phyloP scores from a whole-genome alignment of 2,113 vertebrate genomes.

The Platysternon megacephalum region DNA sequence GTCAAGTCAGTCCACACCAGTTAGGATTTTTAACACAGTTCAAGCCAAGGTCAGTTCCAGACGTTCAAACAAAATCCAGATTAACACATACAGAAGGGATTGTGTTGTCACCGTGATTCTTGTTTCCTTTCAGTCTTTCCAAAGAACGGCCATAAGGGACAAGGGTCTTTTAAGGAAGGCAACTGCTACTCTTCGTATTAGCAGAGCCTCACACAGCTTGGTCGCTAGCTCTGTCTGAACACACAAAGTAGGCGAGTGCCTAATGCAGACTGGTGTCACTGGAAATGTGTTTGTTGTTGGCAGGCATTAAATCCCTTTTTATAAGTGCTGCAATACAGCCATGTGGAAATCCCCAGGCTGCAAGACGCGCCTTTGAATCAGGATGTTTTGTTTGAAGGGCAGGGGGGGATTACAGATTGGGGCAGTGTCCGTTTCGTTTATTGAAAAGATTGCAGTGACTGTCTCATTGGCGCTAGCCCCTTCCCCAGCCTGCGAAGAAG shows the following conservation, averaged over 20 bases:
- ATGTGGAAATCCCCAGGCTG: conserved; percentile 72
- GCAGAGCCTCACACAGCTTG: background rate
- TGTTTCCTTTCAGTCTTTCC: conserved; percentile 56
- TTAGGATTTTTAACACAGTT: conserved; percentile 66
- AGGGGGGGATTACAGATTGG: conserved; percentile 1
- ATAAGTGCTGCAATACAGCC: conserved; percentile 67
- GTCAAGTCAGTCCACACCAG: conserved; percentile 71
- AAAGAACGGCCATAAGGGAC: background rate
- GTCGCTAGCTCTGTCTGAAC: background rate
- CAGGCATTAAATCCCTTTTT: conserved; percentile 75
- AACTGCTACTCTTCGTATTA: background rate
- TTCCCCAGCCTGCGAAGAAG: conserved; percentile 38
- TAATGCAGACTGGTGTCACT: conserved; percentile 44
- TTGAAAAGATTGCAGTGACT: conserved; percentile 63
- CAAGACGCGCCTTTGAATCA: conserved; percentile 67
- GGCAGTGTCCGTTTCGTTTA: conserved; percentile 60
- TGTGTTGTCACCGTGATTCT: conserved; percentile 55
- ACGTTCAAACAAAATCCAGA: conserved; percentile 75
- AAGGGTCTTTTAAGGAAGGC: conserved; percentile 19
- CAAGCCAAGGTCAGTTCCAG: conserved; percentile 73
- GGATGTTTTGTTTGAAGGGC: conserved; percentile 59
- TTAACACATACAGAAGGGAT: conserved; percentile 73
- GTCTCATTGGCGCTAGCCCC: conserved; percentile 12
- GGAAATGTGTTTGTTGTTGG: conserved; percentile 68
- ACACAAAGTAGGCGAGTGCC: conserved; percentile 3